Conservation (phyloP, 92 coral and sea anemone genomes). For the Hydrozoanthus gracilis region DNA sequence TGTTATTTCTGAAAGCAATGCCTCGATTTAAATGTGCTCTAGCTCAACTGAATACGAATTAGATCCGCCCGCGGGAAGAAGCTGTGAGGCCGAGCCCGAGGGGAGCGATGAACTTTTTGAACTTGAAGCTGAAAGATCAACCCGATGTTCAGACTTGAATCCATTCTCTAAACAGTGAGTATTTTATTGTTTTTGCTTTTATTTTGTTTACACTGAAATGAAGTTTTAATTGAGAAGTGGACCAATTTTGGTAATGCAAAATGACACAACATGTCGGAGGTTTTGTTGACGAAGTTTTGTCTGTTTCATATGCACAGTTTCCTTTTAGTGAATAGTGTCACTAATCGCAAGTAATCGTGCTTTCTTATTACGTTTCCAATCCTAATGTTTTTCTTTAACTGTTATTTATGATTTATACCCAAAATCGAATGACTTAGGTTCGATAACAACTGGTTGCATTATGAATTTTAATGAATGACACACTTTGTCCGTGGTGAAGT, state of each 20-base stretch:
- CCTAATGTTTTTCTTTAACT: not conserved
- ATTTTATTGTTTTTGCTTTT: not conserved
- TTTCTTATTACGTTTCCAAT: conserved; percentile 1
- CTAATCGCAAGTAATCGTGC: not conserved
- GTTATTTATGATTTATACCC: conserved; percentile 6
- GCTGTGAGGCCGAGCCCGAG: not conserved
- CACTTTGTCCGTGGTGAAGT: too few relatives aligned
- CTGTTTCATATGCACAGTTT: conserved; percentile 11
- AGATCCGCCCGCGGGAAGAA: not conserved
- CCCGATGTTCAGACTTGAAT: conserved; percentile 1
- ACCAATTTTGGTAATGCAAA: not conserved
- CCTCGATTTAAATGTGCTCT: not conserved
- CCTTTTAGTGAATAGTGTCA: conserved; percentile 7
- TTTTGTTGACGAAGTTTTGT: conserved; percentile 2
- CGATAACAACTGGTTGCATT: not conserved
- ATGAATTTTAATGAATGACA: too few relatives aligned
- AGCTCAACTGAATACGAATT: not conserved
- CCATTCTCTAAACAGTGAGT: conserved; percentile 11
- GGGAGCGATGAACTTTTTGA: not conserved
- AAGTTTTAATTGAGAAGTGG: conserved; percentile 8
- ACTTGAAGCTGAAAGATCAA: conserved; percentile 14
- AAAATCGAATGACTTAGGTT: not conserved
- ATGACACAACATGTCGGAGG: not conserved
- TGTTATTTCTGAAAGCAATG: not conserved
- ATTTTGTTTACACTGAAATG: conserved; percentile 6